Conservation (phyloP, 2,113 vertebrate species). For the Acanthisitta chloris region DNA sequence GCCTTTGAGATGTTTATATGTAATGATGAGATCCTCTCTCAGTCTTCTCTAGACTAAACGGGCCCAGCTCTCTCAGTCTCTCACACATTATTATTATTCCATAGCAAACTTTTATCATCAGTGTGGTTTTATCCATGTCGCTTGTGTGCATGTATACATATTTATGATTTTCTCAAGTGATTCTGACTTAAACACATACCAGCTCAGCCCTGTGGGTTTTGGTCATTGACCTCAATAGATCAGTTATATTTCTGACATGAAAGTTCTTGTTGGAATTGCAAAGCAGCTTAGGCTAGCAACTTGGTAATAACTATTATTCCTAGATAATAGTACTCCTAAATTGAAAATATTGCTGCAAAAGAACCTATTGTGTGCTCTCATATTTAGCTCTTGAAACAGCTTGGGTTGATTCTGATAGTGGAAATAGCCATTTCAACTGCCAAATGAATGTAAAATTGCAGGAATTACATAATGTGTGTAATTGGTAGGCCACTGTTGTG, state of each 20-base stretch:
- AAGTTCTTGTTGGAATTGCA: slow-evolving; percentile 8
- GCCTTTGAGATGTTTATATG: no score
- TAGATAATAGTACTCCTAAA: not conserved
- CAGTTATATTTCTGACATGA: not conserved
- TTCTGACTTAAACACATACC: not conserved
- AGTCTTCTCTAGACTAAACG: no score
- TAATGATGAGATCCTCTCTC: no score
- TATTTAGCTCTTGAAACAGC: not conserved
- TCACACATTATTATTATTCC: not conserved
- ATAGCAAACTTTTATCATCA: not conserved
- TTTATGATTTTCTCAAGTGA: not conserved
- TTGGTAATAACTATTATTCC: not conserved
- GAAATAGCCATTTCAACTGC: not conserved
- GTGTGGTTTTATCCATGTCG: not conserved
- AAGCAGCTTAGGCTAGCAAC: not conserved
- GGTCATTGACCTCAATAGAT: not conserved
- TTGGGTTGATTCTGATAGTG: not conserved
- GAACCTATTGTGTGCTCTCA: not conserved
- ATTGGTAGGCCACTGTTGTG: not conserved
- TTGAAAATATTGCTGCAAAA: not conserved
- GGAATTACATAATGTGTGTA: not conserved
- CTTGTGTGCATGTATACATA: not conserved
- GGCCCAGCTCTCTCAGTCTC: no score
- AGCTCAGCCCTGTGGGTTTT: not conserved
- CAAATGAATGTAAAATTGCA: not conserved